Base-by-base conservation (phyloP, 2,888 invertebrate genomes). In the Lochmaea crataegi region DNA sequence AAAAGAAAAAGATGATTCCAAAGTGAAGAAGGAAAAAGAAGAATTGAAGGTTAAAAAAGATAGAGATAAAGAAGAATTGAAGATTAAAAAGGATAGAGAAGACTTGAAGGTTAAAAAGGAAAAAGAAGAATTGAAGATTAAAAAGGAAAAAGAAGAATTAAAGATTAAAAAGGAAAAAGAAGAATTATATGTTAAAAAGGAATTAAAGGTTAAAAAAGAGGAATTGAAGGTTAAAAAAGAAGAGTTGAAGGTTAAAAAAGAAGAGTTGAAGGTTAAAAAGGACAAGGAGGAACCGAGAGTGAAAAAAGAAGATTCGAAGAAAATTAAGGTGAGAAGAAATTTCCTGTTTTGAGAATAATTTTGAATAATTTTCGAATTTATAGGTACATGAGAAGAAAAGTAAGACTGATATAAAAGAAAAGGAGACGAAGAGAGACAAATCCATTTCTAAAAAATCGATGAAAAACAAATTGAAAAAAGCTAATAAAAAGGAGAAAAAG, bases 371-470 rank as follows among this genome's bases (percentile, higher is more conserved):
- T 14, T 32, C n/a, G 14, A 9, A n/a, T 60, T 60, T 32, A 32
- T 38, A 61, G 61, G 61, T 41, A 3, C 41, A 38, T 10, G 61
- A 61, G 16, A 61, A 61, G 65, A 65, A 65, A 70, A 45, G 61
- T 22, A 42, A 56, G 38, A 14, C 63, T 22, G 75, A 80, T 79
- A 73, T 61, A 10, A 60, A 41, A 60, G 60, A 60, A 38, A 60
- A 16, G 38, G 83, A 84, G 82, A 82, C 82, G 68, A 82, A 84
- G 80, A 86, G 80, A 87, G 65, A 68, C 14, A 76, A 78, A 56
- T 48, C 56, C 2, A 72, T 74, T 57, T 65, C 32, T 41, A 77
- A 66, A 69, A 81, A 77, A 71, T 75, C 71, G 65, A 78, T 72
- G 65, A 75, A 75, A 53, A 73, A 68, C 66, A 82, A 80, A 72